phyloP scores from a whole-genome alignment of 2,797 vertebrate genomes.

The Chaetodon trifasciatus region DNA sequence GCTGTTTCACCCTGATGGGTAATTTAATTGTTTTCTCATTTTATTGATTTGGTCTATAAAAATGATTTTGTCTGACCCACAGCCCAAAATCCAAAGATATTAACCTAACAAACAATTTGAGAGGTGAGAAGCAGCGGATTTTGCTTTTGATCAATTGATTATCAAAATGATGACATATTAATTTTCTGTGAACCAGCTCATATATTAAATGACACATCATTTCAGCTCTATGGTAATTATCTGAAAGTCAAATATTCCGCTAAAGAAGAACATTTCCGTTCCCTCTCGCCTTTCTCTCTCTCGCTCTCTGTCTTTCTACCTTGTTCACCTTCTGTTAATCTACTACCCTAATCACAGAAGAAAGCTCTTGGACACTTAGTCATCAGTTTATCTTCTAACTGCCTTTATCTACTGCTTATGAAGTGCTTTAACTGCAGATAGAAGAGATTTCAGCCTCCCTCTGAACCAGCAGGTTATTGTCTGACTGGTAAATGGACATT shows the following conservation, averaged over 20 bases:
- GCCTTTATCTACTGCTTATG: conserved; percentile 40
- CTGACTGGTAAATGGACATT: conserved; percentile 21
- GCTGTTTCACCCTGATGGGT: background rate
- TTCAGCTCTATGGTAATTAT: background rate
- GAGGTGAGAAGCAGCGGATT: background rate
- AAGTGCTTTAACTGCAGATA: conserved; percentile 44
- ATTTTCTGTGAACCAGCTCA: background rate
- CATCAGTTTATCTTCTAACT: conserved; percentile 39
- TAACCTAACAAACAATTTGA: background rate
- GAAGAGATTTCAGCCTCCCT: conserved; percentile 26
- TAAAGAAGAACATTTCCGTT: background rate
- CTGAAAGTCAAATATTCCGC: background rate
- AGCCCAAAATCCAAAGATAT: background rate
- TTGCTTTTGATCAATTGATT: background rate
- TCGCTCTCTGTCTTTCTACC: conserved; percentile 17
- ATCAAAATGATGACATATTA: background rate
- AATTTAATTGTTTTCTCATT: background rate
- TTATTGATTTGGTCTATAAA: background rate
- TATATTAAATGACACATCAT: background rate
- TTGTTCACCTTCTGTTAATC: conserved; percentile 19
- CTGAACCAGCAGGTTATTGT: conserved; percentile 31
- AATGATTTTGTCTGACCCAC: background rate
- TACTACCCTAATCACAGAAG: conserved; percentile 11
- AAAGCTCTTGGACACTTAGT: conserved; percentile 30
- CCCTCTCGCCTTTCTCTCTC: background rate